These are phyloP conservation scores for Diachasma alloeum DNA, from an alignment of 1,140 invertebrate species.

Conservation along the genomic window DNA sequence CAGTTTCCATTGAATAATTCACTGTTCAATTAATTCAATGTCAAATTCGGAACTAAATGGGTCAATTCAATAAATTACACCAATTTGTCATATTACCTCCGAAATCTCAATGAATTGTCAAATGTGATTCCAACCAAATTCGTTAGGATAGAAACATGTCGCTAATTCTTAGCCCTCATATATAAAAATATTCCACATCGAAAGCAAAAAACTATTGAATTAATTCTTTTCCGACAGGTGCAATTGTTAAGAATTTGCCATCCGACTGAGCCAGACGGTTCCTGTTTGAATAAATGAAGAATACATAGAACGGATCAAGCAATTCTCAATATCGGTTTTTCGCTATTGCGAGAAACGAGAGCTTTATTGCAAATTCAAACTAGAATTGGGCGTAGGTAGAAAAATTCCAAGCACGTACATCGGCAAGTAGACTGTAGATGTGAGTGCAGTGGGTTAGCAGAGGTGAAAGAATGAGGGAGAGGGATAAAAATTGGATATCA, in stretches of 20 bases:
- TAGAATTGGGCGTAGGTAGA: neutral
- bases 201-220: neutral
- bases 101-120: too few relatives aligned
- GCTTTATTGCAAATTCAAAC: conserved; percentile 13
- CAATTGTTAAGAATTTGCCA: neutral
- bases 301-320: conserved; percentile 7
- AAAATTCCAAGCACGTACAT: conserved; percentile 6
- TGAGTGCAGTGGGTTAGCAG: neutral
- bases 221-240: neutral
- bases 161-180: neutral
- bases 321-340: neutral
- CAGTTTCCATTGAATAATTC: too few relatives aligned
- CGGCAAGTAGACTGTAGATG: conserved; percentile 9
- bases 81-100: too few relatives aligned
- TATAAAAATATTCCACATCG: neutral
- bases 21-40: too few relatives aligned
- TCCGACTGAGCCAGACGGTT: neutral
- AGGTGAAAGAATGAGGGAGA: conserved; percentile 10
- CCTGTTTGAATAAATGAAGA: conserved; percentile 4
- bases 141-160: too few relatives aligned
- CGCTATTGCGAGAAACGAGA: neutral
- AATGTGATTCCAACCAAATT: too few relatives aligned
- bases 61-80: too few relatives aligned
- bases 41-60: too few relatives aligned
- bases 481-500: conserved; percentile 37